phyloP scores from a whole-genome alignment of 2,797 vertebrate genomes.

The Clarias platycephalus region DNA sequence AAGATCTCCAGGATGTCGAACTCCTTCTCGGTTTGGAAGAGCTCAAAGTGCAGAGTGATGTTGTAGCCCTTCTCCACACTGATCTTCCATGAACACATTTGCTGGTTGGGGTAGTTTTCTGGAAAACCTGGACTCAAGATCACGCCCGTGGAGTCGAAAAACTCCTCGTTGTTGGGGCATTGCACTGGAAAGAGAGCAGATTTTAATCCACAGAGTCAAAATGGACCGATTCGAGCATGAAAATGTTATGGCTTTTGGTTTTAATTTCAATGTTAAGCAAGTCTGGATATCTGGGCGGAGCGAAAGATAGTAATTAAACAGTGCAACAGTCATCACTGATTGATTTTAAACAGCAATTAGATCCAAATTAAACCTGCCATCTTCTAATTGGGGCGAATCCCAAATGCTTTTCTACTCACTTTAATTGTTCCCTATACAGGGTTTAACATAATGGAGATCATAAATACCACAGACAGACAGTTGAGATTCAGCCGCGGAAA shows the following conservation, averaged over 20 bases:
- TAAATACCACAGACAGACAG: background rate
- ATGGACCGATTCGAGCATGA: no score
- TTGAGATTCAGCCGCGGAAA: background rate
- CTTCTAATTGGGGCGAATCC: background rate
- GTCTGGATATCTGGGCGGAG: background rate
- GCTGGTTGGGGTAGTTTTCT: constrained; percentile 93
- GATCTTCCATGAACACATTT: constrained; percentile 97
- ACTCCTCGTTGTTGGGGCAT: constrained; percentile 92
- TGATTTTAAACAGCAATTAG: background rate
- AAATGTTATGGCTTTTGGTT: background rate
- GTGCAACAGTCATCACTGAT: background rate
- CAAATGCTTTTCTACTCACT: background rate
- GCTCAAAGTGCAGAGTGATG: constrained; percentile 91
- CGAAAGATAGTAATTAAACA: background rate
- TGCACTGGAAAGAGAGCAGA: constrained; percentile 75
- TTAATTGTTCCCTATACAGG: background rate
- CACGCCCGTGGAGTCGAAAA: constrained; percentile 95
- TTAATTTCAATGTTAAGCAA: background rate
- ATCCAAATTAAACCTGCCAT: background rate
- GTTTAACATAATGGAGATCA: background rate
- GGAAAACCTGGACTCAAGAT: constrained; percentile 94
- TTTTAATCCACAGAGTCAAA: background rate
- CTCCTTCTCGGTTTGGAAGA: constrained; percentile 97
- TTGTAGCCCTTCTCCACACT: constrained; percentile 97
- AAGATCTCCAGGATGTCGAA: constrained; percentile 98